Conservation (phyloP, 2,113 vertebrate genomes). For the Herpetotheres cachinnans region DNA sequence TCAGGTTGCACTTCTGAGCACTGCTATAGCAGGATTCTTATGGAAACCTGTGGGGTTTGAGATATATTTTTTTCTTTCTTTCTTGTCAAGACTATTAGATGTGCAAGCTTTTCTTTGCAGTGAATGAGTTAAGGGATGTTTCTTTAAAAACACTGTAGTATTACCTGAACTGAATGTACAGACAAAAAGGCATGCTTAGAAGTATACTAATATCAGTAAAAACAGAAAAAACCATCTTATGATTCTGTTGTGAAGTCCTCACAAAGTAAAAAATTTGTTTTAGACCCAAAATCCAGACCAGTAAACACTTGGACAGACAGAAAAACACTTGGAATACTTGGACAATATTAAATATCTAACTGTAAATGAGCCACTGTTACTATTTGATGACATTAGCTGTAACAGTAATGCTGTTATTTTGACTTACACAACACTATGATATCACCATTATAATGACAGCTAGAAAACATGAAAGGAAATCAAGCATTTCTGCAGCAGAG, state of each 20-base stretch:
- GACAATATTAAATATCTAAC: constrained; percentile 22
- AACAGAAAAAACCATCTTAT: not conserved
- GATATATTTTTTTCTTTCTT: not conserved
- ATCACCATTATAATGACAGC: constrained; percentile 36
- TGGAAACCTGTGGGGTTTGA: not conserved
- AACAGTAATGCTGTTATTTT: constrained; percentile 18
- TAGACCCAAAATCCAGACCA: not conserved
- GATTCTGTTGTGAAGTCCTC: not conserved
- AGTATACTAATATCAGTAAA: not conserved
- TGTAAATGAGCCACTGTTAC: constrained; percentile 38
- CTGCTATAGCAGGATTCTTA: not conserved
- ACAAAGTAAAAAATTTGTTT: not conserved
- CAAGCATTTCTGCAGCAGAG: not conserved
- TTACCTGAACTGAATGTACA: not conserved
- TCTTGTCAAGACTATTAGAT: not conserved
- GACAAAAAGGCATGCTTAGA: not conserved
- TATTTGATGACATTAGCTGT: constrained; percentile 46
- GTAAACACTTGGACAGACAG: not conserved
- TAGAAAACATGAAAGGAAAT: constrained; percentile 7
- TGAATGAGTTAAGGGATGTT: not conserved
- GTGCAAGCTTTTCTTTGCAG: not conserved
- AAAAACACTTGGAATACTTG: not conserved
- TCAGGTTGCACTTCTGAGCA: not conserved
- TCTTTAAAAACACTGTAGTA: not conserved
- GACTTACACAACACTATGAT: constrained; percentile 20